Evolutionary conservation across 2,797 vertebrate species (phyloP).

Genomic region (Eospalax fontanierii): DNA sequence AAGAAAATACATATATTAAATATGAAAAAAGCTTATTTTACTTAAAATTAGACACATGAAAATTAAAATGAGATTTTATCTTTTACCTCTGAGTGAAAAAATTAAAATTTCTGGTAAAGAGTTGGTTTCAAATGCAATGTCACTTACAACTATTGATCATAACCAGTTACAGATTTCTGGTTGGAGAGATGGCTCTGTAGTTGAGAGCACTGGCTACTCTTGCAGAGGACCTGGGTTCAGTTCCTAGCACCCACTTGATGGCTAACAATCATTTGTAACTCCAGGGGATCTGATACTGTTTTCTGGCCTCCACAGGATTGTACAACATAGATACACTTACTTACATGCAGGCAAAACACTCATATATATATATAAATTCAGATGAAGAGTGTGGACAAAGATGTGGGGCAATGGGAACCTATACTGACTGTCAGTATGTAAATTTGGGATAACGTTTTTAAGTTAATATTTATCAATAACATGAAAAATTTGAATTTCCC

Average conservation of each 20-base stretch:
- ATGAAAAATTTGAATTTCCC: background rate
- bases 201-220: too few relatives aligned
- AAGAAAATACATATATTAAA: background rate
- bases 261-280: too few relatives aligned
- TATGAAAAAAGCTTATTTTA: constrained; percentile 33
- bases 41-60: background rate
- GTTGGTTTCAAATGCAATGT: too few relatives aligned
- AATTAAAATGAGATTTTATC: constrained; percentile 20
- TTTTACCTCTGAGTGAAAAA: constrained; percentile 48
- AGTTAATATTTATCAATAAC: background rate
- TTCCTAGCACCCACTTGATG: too few relatives aligned
- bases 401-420: background rate
- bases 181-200: too few relatives aligned
- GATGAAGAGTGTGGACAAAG: background rate
- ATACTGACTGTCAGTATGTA: background rate
- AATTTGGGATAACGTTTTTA: background rate
- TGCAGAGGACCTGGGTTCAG: too few relatives aligned
- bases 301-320: too few relatives aligned
- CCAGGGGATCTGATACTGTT: too few relatives aligned
- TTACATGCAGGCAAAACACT: too few relatives aligned
- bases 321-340: too few relatives aligned
- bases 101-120: background rate
- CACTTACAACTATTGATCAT: too few relatives aligned
- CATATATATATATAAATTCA: background rate
- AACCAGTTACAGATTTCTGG: too few relatives aligned